Base-by-base conservation (phyloP, 2,888 invertebrate genomes). In the Macropis europaea region DNA sequence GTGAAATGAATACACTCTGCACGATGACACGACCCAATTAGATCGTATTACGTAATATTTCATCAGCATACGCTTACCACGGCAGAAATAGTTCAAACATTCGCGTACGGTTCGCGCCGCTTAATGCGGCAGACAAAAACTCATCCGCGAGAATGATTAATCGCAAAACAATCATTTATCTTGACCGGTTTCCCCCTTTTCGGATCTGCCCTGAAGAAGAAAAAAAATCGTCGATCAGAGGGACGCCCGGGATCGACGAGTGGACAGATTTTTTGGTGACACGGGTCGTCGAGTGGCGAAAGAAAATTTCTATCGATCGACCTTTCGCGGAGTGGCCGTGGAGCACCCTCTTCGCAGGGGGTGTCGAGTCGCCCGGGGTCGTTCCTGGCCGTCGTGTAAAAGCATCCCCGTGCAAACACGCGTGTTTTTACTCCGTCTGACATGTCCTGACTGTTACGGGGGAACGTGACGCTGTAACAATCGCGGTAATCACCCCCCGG, bases 401-500 rank as follows among this genome's bases (percentile, higher is more conserved):
- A 48, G 71, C 56, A 50, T 72, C 57, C 53, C 36, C 57, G 54
- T 1, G 47, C 60, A 53, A 36, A 50, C 76, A 57, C 69, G 73
- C 52, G 66, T 64, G 64, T 71, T 76, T 68, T 68, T 64, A 42
- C 60, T 24, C 15, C 3, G 48, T 22, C 53, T 54, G 59, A 62
- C 38, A 45, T 61, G 34, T 66, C 50, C 50, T 42, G 62, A 42
- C 67, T 57, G 36, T 67, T 40, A 50, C 57, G 50, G 50, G 42
- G 42, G 38, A 47, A 75, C 76, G 73, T 64, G 69, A 73, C 64
- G 48, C 28, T 59, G 50, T 66, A 73, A 77, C 73, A 66, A 77
- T 76, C 64, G 68, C 43, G 17, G 54, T 52, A 53, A 68, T 72
- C 67, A 67, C 57, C 43, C 48, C 45, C 47, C 24, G 45, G 42